Conservation (phyloP, 2,888 invertebrate species). For the Cerceris ruficornis region DNA sequence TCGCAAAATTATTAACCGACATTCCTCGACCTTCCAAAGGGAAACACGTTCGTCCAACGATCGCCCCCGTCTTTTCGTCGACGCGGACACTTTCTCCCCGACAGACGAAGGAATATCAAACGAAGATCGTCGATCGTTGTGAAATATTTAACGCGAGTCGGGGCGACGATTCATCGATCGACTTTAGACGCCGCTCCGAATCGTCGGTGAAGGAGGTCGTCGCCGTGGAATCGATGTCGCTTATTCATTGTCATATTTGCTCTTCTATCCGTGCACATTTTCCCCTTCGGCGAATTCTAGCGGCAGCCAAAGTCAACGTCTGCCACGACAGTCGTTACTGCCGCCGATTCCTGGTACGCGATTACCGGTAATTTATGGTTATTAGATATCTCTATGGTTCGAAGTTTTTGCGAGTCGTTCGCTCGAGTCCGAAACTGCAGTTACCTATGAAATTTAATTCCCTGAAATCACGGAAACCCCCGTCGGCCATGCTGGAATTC, state of each 20-base stretch:
- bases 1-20: too few species aligned
- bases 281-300: neutral
- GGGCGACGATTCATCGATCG: slow-evolving; percentile 55
- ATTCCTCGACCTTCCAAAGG: too few species aligned
- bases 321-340: too few species aligned
- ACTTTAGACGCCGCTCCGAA: slow-evolving; percentile 23
- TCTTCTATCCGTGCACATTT: neutral
- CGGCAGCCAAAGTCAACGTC: too few species aligned
- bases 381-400: too few species aligned
- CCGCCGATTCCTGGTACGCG: too few species aligned
- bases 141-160: slow-evolving; percentile 51
- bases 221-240: slow-evolving; percentile 30
- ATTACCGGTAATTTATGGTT: too few species aligned
- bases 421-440: neutral
- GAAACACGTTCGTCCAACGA: neutral
- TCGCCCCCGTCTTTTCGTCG: neutral
- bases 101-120: neutral
- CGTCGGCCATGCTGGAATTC: slow-evolving; percentile 31
- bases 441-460: slow-evolving; percentile 18
- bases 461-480: slow-evolving; percentile 13
- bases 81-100: neutral
- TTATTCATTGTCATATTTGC: slow-evolving; percentile 24
- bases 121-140: slow-evolving; percentile 32
- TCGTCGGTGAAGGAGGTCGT: slow-evolving; percentile 37
- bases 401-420: too few species aligned